Percentiles rank a stretch among this genome's conserved stretches.
These are phyloP conservation scores for Drosophila arizonae DNA, from an alignment of 1,140 invertebrate genomes.

Conservation along the genomic window DNA sequence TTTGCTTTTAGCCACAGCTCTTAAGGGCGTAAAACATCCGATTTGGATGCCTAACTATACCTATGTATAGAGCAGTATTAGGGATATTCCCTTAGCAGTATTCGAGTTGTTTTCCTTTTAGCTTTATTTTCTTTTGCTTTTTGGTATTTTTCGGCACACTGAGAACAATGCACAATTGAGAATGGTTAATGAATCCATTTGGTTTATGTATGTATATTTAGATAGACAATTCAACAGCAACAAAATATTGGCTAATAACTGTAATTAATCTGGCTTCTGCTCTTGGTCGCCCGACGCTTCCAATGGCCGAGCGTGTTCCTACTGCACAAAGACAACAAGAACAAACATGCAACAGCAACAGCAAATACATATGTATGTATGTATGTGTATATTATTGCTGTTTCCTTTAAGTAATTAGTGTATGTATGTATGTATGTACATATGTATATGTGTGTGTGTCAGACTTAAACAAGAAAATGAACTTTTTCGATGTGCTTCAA, in stretches of 20 bases:
- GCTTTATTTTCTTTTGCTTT: neutral
- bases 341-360: neutral
- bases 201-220: conserved; percentile 3
- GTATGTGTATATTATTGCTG: no score
- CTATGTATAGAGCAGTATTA: neutral
- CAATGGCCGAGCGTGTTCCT: conserved; percentile 16
- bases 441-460: neutral
- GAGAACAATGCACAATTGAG: conserved; percentile 2
- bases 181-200: neutral
- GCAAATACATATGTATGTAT: no score
- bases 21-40: no score
- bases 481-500: conserved; percentile 16
- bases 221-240: conserved; percentile 14
- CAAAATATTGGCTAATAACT: conserved; percentile 10
- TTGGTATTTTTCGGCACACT: conserved; percentile 6
- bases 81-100: conserved; percentile 3
- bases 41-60: no score
- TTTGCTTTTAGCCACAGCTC: no score
- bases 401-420: neutral
- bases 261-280: conserved; percentile 6
- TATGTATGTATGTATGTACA: neutral
- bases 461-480: neutral
- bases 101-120: neutral
- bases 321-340: conserved; percentile 7
- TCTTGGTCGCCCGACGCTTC: neutral